Evolutionary conservation across 2,113 vertebrate species (phyloP).

Genomic region (Menura novaehollandiae): DNA sequence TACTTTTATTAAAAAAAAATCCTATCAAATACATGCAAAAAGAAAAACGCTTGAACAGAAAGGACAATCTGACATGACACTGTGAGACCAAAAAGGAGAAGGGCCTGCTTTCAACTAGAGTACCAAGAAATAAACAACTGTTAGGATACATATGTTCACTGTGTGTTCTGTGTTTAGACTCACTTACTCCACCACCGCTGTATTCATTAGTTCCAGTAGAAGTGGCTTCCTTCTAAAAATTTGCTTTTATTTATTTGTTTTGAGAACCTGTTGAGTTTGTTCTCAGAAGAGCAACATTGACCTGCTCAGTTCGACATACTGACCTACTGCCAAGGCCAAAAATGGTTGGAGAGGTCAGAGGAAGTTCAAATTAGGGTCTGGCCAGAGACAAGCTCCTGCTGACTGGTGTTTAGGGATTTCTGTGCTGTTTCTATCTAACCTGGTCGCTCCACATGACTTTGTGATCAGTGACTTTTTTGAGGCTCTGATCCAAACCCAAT

Average conservation of each 20-base stretch:
- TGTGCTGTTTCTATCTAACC: not conserved
- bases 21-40: conserved; percentile 57
- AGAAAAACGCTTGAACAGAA: not conserved
- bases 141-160: not conserved
- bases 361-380: not conserved
- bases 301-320: not conserved
- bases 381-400: not conserved
- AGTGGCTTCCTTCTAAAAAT: not conserved
- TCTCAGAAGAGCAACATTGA: not conserved
- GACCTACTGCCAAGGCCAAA: not conserved
- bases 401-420: not conserved
- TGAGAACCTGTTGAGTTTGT: not conserved
- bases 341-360: not conserved
- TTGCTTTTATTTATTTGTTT: not conserved
- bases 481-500: not conserved
- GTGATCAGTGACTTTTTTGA: not conserved
- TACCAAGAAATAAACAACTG: conserved; percentile 37
- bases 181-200: not conserved
- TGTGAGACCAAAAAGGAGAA: not conserved
- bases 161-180: conserved; percentile 13
- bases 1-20: conserved; percentile 70
- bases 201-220: not conserved
- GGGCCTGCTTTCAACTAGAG: not conserved
- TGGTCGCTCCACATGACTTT: not conserved
- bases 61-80: not conserved